phyloP scores from a whole-genome alignment of 2,888 invertebrate genomes.

The Lithosia quadra region DNA sequence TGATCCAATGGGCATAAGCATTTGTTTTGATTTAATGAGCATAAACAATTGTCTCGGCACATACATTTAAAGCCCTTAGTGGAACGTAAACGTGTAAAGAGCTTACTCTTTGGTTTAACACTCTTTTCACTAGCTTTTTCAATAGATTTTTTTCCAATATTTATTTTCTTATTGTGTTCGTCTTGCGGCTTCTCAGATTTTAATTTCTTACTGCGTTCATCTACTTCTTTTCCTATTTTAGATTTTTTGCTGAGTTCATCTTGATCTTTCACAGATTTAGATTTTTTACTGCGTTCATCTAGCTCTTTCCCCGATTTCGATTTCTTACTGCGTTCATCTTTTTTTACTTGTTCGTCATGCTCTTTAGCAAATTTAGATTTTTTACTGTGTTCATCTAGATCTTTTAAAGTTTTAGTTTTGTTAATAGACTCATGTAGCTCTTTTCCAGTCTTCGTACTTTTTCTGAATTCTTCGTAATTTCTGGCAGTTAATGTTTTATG shows the following conservation, averaged over 20 bases:
- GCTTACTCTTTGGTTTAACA: slow-evolving; percentile 2
- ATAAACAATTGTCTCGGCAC: not conserved
- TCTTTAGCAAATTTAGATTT: not conserved
- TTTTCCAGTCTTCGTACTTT: not conserved
- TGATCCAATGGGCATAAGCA: not conserved
- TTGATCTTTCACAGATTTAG: not conserved
- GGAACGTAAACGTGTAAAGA: slow-evolving; percentile 6
- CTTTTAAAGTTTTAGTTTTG: not conserved
- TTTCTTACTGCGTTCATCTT: not conserved
- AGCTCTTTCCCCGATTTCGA: not conserved
- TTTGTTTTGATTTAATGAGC: not conserved
- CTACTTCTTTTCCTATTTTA: not conserved
- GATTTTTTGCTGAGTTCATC: not conserved
- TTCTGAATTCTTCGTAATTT: not conserved
- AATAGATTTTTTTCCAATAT: not conserved
- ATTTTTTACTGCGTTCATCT: not conserved
- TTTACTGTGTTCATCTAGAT: not conserved
- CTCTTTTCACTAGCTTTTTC: not conserved
- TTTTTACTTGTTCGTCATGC: not conserved
- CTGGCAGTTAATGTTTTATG: not conserved
- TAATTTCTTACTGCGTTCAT: not conserved
- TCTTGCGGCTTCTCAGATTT: not conserved
- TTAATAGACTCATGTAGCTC: not conserved
- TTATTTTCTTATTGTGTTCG: not conserved
- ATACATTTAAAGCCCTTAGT: slow-evolving; percentile 7